These are phyloP conservation scores for Calliphora vicina DNA, from an alignment of 1,140 invertebrate species.

Conservation along the genomic window DNA sequence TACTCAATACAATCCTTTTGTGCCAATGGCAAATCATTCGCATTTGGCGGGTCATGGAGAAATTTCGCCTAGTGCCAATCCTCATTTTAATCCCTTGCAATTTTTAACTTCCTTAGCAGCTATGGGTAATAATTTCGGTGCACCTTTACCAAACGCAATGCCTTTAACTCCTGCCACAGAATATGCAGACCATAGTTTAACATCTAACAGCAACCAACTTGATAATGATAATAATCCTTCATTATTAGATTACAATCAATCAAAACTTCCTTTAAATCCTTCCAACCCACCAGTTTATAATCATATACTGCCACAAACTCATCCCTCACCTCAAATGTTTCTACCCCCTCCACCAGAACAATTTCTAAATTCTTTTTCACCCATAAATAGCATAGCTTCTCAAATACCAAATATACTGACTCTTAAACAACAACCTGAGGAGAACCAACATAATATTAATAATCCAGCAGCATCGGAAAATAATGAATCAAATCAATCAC, in stretches of 20 bases:
- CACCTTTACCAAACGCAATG: neutral
- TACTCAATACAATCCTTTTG: neutral
- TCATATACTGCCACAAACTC: neutral
- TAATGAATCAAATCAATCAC: neutral
- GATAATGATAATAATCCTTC: too few species aligned
- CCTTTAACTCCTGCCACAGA: neutral
- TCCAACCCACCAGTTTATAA: neutral
- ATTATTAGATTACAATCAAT: neutral
- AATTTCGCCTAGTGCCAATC: neutral
- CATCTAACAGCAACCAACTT: neutral
- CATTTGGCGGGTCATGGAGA: too few species aligned
- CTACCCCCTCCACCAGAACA: neutral
- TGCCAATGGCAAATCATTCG: too few species aligned
- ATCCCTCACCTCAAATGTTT: neutral
- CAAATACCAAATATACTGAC: neutral
- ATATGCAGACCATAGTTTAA: too few species aligned
- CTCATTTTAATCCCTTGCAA: neutral
- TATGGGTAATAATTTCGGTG: neutral
- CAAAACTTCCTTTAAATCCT: neutral
- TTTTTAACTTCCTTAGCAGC: neutral
- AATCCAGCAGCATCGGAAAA: neutral
- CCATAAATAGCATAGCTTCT: neutral
- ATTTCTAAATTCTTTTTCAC: neutral
- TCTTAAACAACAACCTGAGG: neutral
- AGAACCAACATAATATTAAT: too few species aligned